Evolutionary conservation across 2,888 invertebrate species (phyloP), one percentile per base, ranked within the genome.

Genomic region (Tetranychus truncatus): DNA sequence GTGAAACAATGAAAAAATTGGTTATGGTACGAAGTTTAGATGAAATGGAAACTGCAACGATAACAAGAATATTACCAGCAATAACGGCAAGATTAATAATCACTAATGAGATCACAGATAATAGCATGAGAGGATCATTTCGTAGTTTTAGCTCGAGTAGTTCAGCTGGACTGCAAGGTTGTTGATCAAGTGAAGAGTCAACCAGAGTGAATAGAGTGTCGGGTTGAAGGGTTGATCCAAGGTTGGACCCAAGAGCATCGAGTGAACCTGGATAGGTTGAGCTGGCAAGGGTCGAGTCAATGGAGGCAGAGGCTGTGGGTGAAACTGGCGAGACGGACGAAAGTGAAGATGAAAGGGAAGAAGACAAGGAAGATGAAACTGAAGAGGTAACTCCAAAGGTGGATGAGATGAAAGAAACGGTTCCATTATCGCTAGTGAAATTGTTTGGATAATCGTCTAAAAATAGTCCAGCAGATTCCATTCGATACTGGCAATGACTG

Each of bases 1-100:
- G 86, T 72, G 95, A 95, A 78, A 95, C 93, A 82, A 97, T 95
- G 86, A 97, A 95, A 81, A 93, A 88, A 84, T 97, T 96, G 78
- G 95, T 96, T 80, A 95, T 95, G 79, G 92, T 93, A 79, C 95
- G 88, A 79, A 97, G 87, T 84, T 95, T 95, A 77, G 90, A 90
- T 15, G 91, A 91, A 83, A 91, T 90, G 82, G 91, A 89, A 76
- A 95, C 95, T 76, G 95, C 93, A 74, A 91, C 88, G 81, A 95
- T 93, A 80, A 95, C 95, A 79, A 95, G 87, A 82, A 91, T 89
- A 86, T 95, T 95, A 75, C 95, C 95, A 76, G 90, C 88, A 78
- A 95, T 89, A 79, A 95, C 93, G 82, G 92, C 87, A 74, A 93
- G 88, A 84, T 92, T 91, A 82, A 95, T 90, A 80, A 91, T 72